A percentile compares a stretch with the other conserved stretches of the same genome.
phyloP scores from a whole-genome alignment of 2,113 vertebrate genomes.

The Mus spicilegus region DNA sequence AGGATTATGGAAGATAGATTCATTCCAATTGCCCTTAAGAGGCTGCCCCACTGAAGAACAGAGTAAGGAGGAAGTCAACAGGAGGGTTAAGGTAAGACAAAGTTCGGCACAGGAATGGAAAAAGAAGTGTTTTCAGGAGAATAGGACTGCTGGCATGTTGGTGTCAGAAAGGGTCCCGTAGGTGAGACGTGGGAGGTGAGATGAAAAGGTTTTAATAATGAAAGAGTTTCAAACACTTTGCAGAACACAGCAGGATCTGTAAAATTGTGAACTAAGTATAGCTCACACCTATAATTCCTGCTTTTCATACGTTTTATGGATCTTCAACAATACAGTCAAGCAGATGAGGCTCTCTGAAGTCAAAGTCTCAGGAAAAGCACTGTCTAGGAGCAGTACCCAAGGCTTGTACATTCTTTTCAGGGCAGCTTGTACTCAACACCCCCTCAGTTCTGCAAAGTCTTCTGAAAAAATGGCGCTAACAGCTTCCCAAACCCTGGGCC shows the following conservation, averaged over 20 bases:
- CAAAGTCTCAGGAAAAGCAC: background rate
- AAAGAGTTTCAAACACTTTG: slow-evolving; percentile 17
- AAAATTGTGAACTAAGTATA: slow-evolving; percentile 30
- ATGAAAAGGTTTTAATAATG: slow-evolving; percentile 49
- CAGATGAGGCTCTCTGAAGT: background rate
- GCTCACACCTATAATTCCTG: background rate
- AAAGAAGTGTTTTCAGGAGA: background rate
- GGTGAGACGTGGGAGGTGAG: background rate
- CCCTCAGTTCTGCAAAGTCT: background rate
- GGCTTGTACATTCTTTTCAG: background rate
- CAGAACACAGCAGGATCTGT: slow-evolving; percentile 21
- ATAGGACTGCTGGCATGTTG: background rate
- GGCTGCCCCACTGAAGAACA: background rate
- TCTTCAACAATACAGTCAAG: background rate
- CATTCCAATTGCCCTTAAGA: background rate
- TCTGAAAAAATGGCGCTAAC: no score
- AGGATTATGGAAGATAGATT: background rate
- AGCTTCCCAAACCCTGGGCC: background rate
- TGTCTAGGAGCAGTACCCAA: background rate
- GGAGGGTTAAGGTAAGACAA: background rate
- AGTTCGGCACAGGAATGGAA: background rate
- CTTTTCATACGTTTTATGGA: slow-evolving; percentile 32
- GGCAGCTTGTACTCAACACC: background rate
- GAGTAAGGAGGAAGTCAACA: background rate
- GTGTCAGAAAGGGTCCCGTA: background rate